Conservation (phyloP, 1,140 invertebrate genomes). For the Zaprionus nigranus region DNA sequence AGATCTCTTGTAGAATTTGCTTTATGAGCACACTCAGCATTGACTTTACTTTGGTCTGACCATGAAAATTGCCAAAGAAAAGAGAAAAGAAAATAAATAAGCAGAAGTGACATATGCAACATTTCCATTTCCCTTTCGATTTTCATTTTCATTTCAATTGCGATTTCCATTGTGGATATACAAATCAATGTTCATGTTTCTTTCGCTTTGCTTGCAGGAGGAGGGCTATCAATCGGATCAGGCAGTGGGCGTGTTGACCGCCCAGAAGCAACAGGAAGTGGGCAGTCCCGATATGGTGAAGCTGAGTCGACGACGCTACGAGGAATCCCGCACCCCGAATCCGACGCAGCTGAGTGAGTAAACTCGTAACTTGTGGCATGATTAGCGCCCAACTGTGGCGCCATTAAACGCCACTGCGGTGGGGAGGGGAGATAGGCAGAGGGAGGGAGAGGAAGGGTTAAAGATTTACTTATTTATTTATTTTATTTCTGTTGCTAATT, state of each 20-base stretch:
- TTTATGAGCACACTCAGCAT: constrained; percentile 18
- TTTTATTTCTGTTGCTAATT: constrained; percentile 14
- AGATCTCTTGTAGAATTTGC: constrained; percentile 1
- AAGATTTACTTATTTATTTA: too few relatives aligned
- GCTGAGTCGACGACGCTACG: constrained; percentile 23
- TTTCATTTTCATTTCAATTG: constrained; percentile 19
- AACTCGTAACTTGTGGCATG: constrained; percentile 8
- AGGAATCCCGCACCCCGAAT: constrained; percentile 18
- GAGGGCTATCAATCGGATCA: constrained; percentile 65
- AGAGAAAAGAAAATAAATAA: constrained; percentile 1
- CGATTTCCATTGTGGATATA: constrained; percentile 19
- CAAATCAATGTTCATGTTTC: constrained; percentile 1
- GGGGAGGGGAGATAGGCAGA: accelerated
- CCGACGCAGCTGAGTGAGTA: constrained; percentile 58
- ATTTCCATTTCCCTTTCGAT: constrained; percentile 22
- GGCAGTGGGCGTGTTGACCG: constrained; percentile 47
- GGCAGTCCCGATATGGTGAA: constrained; percentile 45
- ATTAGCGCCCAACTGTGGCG: constrained; percentile 33
- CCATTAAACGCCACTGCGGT: constrained; percentile 50
- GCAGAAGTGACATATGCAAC: constrained; percentile 12
- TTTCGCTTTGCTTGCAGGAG: constrained; percentile 15
- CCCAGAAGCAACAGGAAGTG: constrained; percentile 51
- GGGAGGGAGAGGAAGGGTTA: not conserved
- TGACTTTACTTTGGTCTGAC: constrained; percentile 39
- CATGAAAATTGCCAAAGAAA: constrained; percentile 3